Conservation (phyloP, 2,888 invertebrate genomes). For the Graphium colonna region DNA sequence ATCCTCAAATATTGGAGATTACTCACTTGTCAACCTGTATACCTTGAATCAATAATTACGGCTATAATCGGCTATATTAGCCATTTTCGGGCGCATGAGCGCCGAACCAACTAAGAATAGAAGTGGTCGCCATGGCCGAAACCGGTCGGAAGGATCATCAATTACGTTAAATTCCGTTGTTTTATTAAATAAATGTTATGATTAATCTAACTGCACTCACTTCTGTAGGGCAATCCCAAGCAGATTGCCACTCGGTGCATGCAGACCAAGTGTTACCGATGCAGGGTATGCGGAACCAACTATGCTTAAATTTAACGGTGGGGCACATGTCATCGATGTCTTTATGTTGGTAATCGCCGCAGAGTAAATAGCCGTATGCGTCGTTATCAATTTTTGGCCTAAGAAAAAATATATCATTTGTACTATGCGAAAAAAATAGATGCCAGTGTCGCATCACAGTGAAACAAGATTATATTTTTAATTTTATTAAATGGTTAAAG, state of each 20-base stretch:
- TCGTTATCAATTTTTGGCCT: slow-evolving; percentile 63
- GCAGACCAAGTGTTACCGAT: slow-evolving; percentile 66
- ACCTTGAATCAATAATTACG: too few species aligned
- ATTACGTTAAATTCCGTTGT: too few species aligned
- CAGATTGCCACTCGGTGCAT: slow-evolving; percentile 60
- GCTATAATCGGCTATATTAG: too few species aligned
- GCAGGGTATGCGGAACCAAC: slow-evolving; percentile 68
- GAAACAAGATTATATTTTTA: too few species aligned
- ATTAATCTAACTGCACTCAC: slow-evolving; percentile 31
- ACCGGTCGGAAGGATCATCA: too few species aligned
- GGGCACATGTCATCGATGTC: slow-evolving; percentile 31
- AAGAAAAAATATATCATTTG: slow-evolving; percentile 7
- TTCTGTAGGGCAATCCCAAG: slow-evolving; percentile 65
- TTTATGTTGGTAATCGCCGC: slow-evolving; percentile 64
- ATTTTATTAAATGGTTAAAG: too few species aligned
- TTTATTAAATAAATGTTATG: too few species aligned
- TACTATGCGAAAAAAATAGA: not conserved
- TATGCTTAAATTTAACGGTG: slow-evolving; percentile 50
- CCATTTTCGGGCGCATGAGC: too few species aligned
- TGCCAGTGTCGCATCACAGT: not conserved
- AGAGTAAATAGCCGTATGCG: slow-evolving; percentile 60
- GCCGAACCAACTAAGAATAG: too few species aligned
- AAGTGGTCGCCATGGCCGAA: too few species aligned
- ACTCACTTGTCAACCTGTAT: too few species aligned
- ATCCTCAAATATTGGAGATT: too few species aligned